Evolutionary conservation across 2,888 invertebrate species (phyloP), one percentile per base, ranked within the genome.

Genomic region (Nephrotoma guestfalica): DNA sequence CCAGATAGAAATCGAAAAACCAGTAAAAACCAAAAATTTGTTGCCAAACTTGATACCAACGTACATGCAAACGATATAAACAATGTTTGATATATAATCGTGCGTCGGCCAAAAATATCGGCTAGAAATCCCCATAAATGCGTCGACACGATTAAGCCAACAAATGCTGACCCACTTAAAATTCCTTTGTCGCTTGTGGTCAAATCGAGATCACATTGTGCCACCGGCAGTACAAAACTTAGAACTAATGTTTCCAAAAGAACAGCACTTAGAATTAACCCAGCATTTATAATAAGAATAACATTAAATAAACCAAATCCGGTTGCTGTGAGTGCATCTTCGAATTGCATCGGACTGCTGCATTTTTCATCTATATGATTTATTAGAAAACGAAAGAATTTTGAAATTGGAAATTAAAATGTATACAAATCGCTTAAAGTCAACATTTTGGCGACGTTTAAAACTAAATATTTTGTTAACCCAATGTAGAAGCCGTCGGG

Each of bases 71-170:
- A 92, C 86, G 93, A 92, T 5, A 91, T 88, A 7, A 92, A 87
- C 86, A 93, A 89, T 30, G 93, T 91, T 15, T 92, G 90, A n/a
- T 93, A 89, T 41, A 93, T 90, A 1, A 92, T 91, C 85, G 90
- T 91, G 88, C 92, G 90, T 86, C 93, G 89, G 7, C 94, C 94
- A 87, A 90, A 91, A 6, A 92, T 92, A 88, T 93, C 93, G 0
- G 93, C 93, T 57, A 93, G 88, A 88, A 92, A 93, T 6, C 94
- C 94, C 93, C 93, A 93, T 84, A 93, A 89, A 89, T 93, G 92
- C 0, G 93, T 93, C 86, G 93, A 92, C 4, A 92, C 89, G 51
- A 93, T 92, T 88, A 93, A 93, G 88, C 92, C 92, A 47, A 90
- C 89, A 89, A 92, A 91, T 6, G 91, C 90, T 41, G 90, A 89